Evolutionary conservation across 2,888 invertebrate genomes (phyloP), one percentile per base, ranked within the genome.

Genomic region (Dynastes tityus): DNA sequence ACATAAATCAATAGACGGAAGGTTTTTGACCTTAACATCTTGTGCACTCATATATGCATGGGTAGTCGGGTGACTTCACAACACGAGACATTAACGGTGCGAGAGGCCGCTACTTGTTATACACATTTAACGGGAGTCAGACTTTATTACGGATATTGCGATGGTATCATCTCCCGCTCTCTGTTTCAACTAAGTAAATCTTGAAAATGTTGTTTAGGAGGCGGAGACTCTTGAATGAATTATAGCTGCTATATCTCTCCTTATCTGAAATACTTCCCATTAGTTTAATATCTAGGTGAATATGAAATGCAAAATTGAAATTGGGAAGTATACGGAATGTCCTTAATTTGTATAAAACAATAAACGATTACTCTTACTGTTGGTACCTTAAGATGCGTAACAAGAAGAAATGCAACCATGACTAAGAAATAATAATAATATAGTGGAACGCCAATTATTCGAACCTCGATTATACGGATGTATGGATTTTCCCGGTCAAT

Each of bases 131-230:
- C 77, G 75, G 77, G 68, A 68, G 73, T 65, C 63, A 74, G 78
- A 80, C 73, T 77, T 76, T 73, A 79, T 80, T 79, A 80, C 80
- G 77, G 79, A 80, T 80, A 80, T 80, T 80, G 68, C 77, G 78
- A 79, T 80, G 75, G 45, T 79, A 80, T 80, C 45, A 8, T 11
- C 80, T 80, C 53, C 64, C 55, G 55, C 71, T 40, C 71, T 71
- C 55, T n/a, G 71, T 58, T 71, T 55, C 71, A 71, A 71, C 71
- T 71, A 71, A 71, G 55, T 71, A 71, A 55, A 71, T 71, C 58
- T 58, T 37, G 71, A 40, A 71, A 71, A 71, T 49, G 67, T 45
- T 45, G 45, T 68, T 68, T 55, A 55, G 71, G 37, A 71, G 71
- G 71, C 71, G 71, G 71, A 71, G 71, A 71, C 58, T 71, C 55